phyloP scores from a whole-genome alignment of 2,888 invertebrate genomes.

The Sesamia inferens region DNA sequence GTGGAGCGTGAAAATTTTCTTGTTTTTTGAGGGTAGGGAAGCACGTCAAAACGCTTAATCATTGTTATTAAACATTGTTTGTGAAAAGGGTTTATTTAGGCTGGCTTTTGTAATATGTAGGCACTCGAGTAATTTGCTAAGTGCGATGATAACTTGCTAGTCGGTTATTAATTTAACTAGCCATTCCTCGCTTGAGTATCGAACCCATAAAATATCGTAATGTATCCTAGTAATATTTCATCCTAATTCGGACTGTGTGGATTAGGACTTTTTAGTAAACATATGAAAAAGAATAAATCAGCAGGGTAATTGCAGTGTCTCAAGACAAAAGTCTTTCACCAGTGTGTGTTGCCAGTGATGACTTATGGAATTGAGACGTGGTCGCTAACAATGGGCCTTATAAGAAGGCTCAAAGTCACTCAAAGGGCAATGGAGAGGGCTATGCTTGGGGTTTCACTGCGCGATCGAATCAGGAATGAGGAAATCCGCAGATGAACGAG shows the following conservation, averaged over 20 bases:
- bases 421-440: no score
- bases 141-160: slow-evolving; percentile 49
- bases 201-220: not conserved
- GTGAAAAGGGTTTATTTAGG: slow-evolving; percentile 40
- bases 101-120: slow-evolving; percentile 30
- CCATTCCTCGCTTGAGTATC: not conserved
- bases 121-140: slow-evolving; percentile 28
- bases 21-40: slow-evolving; percentile 28
- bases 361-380: no score
- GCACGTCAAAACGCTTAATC: slow-evolving; percentile 39
- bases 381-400: no score
- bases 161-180: slow-evolving; percentile 14
- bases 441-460: no score
- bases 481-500: no score
- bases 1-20: slow-evolving; percentile 24
- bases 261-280: not conserved
- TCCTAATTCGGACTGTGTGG: not conserved
- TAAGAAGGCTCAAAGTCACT: no score
- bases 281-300: not conserved
- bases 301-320: no score
- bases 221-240: not conserved
- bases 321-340: no score
- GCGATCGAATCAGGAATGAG: no score
- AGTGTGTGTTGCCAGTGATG: no score
- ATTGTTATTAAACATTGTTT: slow-evolving; percentile 47